Percentiles rank a stretch among this genome's conserved stretches.
phyloP scores from a whole-genome alignment of 2,113 vertebrate species.

The Pterocles gutturalis region DNA sequence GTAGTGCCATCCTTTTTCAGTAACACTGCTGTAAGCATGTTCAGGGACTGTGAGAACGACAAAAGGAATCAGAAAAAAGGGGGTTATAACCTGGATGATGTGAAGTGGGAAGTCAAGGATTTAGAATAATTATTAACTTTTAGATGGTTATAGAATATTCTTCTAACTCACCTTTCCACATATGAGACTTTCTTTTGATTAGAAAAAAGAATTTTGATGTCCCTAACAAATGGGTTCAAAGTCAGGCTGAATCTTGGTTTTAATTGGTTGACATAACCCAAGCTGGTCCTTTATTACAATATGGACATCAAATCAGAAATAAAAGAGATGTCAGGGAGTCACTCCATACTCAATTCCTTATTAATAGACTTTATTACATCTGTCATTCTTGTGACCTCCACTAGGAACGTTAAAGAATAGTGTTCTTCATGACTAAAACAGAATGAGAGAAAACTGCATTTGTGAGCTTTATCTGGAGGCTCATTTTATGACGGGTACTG shows the following conservation, averaged over 20 bases:
- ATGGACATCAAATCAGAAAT: conserved; percentile 3
- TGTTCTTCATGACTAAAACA: neutral
- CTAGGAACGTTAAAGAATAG: neutral
- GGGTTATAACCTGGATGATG: neutral
- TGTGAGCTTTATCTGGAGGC: neutral
- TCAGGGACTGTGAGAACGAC: neutral
- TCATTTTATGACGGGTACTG: neutral
- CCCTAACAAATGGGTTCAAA: conserved; percentile 26
- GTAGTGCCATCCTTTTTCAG: neutral
- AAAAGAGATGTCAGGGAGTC: neutral
- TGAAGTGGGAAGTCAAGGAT: neutral
- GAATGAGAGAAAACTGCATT: neutral
- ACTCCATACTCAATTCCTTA: neutral
- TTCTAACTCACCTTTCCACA: neutral
- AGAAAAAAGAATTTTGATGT: neutral
- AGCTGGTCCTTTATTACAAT: neutral
- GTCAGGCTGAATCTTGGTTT: neutral
- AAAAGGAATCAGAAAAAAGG: neutral
- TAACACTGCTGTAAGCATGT: neutral
- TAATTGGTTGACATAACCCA: conserved; percentile 51
- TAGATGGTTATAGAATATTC: neutral
- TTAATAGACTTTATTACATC: conserved; percentile 16
- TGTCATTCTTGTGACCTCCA: conserved; percentile 12
- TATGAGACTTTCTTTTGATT: neutral
- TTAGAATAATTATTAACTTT: conserved; percentile 4